A percentile compares a stretch with the other conserved stretches of the same genome.
phyloP scores from a whole-genome alignment of 1,140 invertebrate species.

The Orchesella cincta region DNA sequence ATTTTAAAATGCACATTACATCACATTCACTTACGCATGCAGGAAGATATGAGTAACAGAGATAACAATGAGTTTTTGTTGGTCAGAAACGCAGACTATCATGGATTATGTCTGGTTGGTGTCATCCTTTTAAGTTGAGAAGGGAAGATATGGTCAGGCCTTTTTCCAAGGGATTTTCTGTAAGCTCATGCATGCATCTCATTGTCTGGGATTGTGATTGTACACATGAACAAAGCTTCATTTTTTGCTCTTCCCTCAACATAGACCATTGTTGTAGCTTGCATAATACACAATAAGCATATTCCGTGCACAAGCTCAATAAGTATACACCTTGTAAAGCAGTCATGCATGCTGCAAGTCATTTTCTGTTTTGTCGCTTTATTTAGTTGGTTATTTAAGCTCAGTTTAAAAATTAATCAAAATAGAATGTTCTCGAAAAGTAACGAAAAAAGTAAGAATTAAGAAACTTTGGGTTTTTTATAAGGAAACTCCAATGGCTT shows the following conservation, averaged over 20 bases:
- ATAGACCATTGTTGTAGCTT: background rate
- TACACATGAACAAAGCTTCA: background rate
- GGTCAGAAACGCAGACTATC: background rate
- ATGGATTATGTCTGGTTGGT: background rate
- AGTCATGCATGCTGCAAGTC: no score
- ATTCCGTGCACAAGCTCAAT: background rate
- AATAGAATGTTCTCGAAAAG: background rate
- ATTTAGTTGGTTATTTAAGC: no score
- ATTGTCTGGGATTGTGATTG: background rate
- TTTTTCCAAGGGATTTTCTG: background rate
- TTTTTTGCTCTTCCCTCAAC: slow-evolving; percentile 19
- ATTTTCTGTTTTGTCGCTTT: no score
- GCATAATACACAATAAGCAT: background rate
- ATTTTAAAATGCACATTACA: background rate
- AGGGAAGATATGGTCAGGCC: background rate
- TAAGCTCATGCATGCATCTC: background rate
- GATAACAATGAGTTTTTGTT: background rate
- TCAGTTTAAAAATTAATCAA: no score
- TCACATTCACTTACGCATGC: background rate
- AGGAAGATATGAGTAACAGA: background rate
- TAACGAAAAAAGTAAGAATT: background rate
- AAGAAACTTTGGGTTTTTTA: background rate
- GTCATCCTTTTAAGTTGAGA: background rate
- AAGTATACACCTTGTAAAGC: no score
- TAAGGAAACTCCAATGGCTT: background rate